phyloP scores from a whole-genome alignment of 2,113 vertebrate species.

The Desmodus rotundus region DNA sequence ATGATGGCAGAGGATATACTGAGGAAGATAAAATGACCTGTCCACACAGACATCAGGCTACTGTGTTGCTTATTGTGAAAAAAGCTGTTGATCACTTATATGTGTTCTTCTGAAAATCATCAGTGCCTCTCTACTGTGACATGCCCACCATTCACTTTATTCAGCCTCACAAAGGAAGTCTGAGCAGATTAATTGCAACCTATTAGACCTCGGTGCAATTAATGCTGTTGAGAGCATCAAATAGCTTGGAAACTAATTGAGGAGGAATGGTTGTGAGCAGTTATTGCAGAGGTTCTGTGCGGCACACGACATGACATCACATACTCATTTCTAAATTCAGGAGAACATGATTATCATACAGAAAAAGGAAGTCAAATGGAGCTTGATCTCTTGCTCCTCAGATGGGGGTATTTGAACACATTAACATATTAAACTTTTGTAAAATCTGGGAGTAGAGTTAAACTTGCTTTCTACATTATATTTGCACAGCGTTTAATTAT shows the following conservation, averaged over 20 bases:
- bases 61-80: slow-evolving; percentile 34
- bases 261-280: slow-evolving; percentile 38
- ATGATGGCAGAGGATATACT: neutral
- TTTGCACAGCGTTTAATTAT: slow-evolving; percentile 56
- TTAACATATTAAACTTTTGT: neutral
- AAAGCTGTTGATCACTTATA: slow-evolving; percentile 48
- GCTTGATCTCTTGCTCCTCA: slow-evolving; percentile 38
- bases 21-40: slow-evolving; percentile 22
- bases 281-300: slow-evolving; percentile 48
- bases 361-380: slow-evolving; percentile 59
- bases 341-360: slow-evolving; percentile 50
- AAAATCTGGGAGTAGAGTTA: slow-evolving; percentile 22
- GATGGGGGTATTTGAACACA: slow-evolving; percentile 44
- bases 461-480: neutral
- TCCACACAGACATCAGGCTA: slow-evolving; percentile 35
- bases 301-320: neutral
- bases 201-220: slow-evolving; percentile 54
- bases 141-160: slow-evolving; percentile 53
- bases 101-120: slow-evolving; percentile 58
- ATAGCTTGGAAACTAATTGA: slow-evolving; percentile 74
- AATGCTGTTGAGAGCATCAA: slow-evolving; percentile 71
- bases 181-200: slow-evolving; percentile 73
- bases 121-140: neutral
- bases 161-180: slow-evolving; percentile 62
- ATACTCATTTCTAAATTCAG: slow-evolving; percentile 37